A percentile compares a stretch with the other conserved stretches of the same genome.
Evolutionary conservation across 2,797 vertebrate genomes (phyloP).

Genomic region (Acestrorhynchus altus): DNA sequence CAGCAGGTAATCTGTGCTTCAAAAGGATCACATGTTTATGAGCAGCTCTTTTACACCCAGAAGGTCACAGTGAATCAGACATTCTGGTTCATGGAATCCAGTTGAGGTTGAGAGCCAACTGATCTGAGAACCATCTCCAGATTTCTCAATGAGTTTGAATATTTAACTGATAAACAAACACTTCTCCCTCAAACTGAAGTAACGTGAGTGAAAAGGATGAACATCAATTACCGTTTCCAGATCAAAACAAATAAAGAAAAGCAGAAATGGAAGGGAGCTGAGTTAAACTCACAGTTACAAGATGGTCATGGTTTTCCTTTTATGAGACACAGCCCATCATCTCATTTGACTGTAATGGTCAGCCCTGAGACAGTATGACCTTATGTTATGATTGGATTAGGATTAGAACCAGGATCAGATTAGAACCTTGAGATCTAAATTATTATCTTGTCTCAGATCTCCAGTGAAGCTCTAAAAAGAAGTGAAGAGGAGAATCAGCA

Average conservation of each 20-base stretch:
- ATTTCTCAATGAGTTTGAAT: background rate
- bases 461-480: too few relatives aligned
- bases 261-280: background rate
- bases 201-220: background rate
- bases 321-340: too few relatives aligned
- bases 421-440: too few relatives aligned
- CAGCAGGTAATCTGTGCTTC: background rate
- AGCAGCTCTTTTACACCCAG: background rate
- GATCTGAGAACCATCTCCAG: background rate
- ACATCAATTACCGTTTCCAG: background rate
- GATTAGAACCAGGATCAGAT: too few relatives aligned
- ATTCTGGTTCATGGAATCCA: background rate
- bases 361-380: too few relatives aligned
- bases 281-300: background rate
- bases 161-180: too few relatives aligned
- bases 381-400: too few relatives aligned
- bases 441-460: too few relatives aligned
- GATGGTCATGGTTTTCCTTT: too few relatives aligned
- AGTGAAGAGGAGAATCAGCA: too few relatives aligned
- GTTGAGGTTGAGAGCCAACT: background rate
- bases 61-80: fast-evolving
- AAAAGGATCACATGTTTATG: slow-evolving; percentile 31
- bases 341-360: too few relatives aligned
- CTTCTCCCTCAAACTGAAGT: too few relatives aligned
- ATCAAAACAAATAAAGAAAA: background rate